Evolutionary conservation across 2,888 invertebrate species (phyloP).

Genomic region (Agriopis aurantiaria): DNA sequence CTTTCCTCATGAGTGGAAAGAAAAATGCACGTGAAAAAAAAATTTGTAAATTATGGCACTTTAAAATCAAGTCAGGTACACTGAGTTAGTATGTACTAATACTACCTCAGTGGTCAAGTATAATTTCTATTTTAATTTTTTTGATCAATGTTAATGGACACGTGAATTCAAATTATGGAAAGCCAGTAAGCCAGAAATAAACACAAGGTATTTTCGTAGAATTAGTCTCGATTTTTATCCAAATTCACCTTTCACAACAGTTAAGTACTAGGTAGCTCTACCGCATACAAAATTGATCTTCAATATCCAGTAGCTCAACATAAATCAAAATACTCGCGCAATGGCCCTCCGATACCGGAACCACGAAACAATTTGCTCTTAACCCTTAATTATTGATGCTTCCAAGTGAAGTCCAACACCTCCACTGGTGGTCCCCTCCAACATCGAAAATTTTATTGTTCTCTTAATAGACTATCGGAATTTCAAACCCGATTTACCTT

Average conservation of each 20-base stretch:
- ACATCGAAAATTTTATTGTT: constrained; percentile 47
- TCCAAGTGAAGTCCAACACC: constrained; percentile 49
- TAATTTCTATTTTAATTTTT: no score
- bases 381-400: constrained; percentile 68
- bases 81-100: no score
- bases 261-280: constrained; percentile 36
- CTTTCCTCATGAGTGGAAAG: no score
- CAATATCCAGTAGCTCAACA: constrained; percentile 42
- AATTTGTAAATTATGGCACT: no score
- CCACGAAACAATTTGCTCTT: constrained; percentile 64
- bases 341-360: constrained; percentile 65
- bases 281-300: constrained; percentile 38
- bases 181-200: not conserved
- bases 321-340: constrained; percentile 43
- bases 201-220: not conserved
- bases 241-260: constrained; percentile 26
- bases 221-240: constrained; percentile 27
- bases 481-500: constrained; percentile 33
- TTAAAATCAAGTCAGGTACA: no score
- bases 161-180: not conserved
- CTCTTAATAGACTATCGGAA: constrained; percentile 40
- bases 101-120: no score
- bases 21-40: no score
- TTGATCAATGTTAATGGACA: not conserved
- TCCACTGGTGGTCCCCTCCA: constrained; percentile 58